Base-by-base conservation (phyloP, 1,140 invertebrate species). In the Phortica variegata region DNA sequence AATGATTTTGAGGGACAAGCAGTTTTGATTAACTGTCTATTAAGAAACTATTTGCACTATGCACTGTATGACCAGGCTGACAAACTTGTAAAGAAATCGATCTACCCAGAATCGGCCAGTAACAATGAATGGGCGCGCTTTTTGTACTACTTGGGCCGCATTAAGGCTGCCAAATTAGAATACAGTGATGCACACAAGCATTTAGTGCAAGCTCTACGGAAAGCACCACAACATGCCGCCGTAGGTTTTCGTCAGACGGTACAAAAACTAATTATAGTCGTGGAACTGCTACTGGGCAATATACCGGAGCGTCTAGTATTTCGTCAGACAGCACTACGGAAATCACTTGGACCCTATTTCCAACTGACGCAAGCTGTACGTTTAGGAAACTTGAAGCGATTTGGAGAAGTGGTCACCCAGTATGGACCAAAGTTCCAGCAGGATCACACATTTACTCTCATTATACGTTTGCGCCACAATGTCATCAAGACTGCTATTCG, bases 91-190 rank as follows among this genome's bases (percentile, higher is more conserved):
- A 90, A 93, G 21, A 99, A 99, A 75, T 93, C 93, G 3, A 89
- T 91, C 0, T 99, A 95, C 70, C 96, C 97, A 1, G 95, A 98
- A 77, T 85, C 87, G 56, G 95, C 95, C 0, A 95, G 93, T 76
- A 99, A 99, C 76, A 99, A 98, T 80, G 96, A 99, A 75, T 97
- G 93, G 91, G 96, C 97, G 0, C 83, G 97, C 68, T 99, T 92
- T 76, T 80, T 97, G 16, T 99, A 97, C 77, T 99, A 99, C 76
- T 79, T 97, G 60, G 96, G 97, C 12, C 85, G 95, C 56, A 98
- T 99, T 44, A 98, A 98, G 77, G 93, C 96, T 7, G 93, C 95
- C 2, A 86, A 97, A 61, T 77, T 99, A 36, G 95, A 99, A 72
- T 99, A 99, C 77, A 95, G 94, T 61, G 81, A 92, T 79, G 96